These are phyloP conservation scores for Andrena fulva DNA, from an alignment of 2,888 invertebrate genomes.

Conservation along the genomic window DNA sequence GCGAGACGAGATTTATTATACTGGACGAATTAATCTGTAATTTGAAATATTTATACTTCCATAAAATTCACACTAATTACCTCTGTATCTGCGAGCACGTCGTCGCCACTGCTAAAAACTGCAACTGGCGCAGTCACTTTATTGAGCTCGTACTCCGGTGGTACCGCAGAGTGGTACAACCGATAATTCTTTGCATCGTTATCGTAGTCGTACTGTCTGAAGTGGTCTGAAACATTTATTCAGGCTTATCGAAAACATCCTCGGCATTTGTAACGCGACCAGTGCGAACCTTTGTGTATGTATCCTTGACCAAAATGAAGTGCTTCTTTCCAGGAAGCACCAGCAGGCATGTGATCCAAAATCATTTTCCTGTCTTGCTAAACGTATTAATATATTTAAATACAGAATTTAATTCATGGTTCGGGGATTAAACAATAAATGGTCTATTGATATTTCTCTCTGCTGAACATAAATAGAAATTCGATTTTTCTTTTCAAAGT, in stretches of 20 bases:
- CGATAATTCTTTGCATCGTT: conserved; percentile 74
- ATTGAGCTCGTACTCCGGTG: conserved; percentile 79
- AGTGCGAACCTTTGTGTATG: conserved; percentile 76
- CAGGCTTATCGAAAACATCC: conserved; percentile 15
- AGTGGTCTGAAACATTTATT: conserved; percentile 71
- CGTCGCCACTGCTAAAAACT: conserved; percentile 79
- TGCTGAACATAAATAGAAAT: too few species aligned
- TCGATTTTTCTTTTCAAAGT: too few species aligned
- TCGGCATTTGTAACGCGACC: background rate
- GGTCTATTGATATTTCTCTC: too few species aligned
- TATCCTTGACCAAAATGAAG: conserved; percentile 82
- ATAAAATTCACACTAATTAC: conserved; percentile 62
- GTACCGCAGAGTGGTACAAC: conserved; percentile 75
- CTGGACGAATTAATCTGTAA: background rate
- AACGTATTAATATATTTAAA: conserved; percentile 42
- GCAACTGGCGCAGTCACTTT: conserved; percentile 78
- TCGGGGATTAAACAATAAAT: too few species aligned
- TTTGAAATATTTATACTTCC: background rate
- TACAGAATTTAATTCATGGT: background rate
- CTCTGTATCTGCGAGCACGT: conserved; percentile 77
- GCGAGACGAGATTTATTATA: conserved; percentile 5
- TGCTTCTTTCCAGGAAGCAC: conserved; percentile 82
- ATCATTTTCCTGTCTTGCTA: conserved; percentile 80
- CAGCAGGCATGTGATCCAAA: conserved; percentile 80
- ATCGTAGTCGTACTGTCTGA: conserved; percentile 79